These are phyloP conservation scores for Bubo blakistoni DNA, from an alignment of 2,113 vertebrate genomes.

Conservation along the genomic window DNA sequence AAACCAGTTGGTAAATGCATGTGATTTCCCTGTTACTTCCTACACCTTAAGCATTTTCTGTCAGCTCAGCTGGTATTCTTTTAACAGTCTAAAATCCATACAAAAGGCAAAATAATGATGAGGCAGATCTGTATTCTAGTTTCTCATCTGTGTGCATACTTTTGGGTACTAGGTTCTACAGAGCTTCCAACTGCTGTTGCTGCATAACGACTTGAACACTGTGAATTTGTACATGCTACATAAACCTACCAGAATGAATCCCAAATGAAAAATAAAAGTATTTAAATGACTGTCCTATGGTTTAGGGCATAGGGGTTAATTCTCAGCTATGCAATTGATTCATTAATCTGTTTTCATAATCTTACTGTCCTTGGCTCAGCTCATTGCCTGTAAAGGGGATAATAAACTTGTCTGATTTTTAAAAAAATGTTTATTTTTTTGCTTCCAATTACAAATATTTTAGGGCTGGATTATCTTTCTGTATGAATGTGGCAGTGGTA, in stretches of 20 bases:
- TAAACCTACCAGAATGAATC: background rate
- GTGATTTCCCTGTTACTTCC: background rate
- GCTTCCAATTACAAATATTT: background rate
- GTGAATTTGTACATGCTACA: background rate
- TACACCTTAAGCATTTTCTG: background rate
- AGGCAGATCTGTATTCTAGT: background rate
- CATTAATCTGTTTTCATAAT: background rate
- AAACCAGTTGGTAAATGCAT: background rate
- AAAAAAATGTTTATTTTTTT: background rate
- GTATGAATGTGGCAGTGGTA: background rate
- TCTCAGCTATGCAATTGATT: background rate
- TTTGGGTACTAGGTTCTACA: background rate
- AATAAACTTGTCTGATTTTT: background rate
- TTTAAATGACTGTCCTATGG: background rate
- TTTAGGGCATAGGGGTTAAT: background rate
- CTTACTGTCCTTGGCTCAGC: background rate
- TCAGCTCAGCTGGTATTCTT: background rate
- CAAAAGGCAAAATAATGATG: background rate
- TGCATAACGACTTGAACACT: background rate
- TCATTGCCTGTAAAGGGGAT: background rate
- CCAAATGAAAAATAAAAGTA: background rate
- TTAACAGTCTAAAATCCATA: background rate
- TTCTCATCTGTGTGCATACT: background rate
- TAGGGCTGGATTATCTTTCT: background rate
- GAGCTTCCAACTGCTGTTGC: background rate